Base-by-base conservation (phyloP, 1,140 invertebrate genomes). In the Lepidurus packardi region DNA sequence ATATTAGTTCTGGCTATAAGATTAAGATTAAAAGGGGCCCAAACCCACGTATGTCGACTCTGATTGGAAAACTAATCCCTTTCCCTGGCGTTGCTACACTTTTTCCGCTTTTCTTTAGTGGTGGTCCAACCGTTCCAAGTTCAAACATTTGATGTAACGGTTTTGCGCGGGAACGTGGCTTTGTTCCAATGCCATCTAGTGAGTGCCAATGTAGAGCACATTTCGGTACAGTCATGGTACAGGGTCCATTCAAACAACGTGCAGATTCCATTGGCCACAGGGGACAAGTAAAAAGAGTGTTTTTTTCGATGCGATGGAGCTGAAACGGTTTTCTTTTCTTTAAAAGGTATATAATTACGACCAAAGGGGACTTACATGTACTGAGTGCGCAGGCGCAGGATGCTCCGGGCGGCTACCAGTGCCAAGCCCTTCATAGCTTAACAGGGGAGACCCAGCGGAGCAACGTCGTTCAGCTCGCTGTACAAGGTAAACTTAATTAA, bases 401-500 rank as follows among this genome's bases (percentile, higher is more conserved):
- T 21, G n/a, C 53, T n/a, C 53, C 53, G 10, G 53, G 53, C 53
- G 53, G 53, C 53, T 65, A 65, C 53, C 53, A 65, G n/a, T 65
- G 53, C 53, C 53, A 65, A 21, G 53, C 21, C 53, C 53, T 65
- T 16, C 53, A 65, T 21, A 65, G 21, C 21, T 65, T 65, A 65
- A 65, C 53, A 16, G 53, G 53, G 16, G 53, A 65, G 53, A 65
- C 53, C 6, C 53, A 65, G 53, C 53, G 53, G 3, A 65, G 53
- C 21, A 65, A 65, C 53, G 53, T 65, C 53, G 53, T 65, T 65
- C 53, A 65, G 13, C 53, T 65, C 53, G 21, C 53, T 13, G 53
- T 65, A 65, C 53, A 65, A 65, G 53, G 53, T 65, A 65, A 65
- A 65, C n/a, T 65, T 65, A 65, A 65, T 65, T 65, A 65, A 34